phyloP scores from a whole-genome alignment of 2,113 vertebrate species.

The Polyodon spathula region DNA sequence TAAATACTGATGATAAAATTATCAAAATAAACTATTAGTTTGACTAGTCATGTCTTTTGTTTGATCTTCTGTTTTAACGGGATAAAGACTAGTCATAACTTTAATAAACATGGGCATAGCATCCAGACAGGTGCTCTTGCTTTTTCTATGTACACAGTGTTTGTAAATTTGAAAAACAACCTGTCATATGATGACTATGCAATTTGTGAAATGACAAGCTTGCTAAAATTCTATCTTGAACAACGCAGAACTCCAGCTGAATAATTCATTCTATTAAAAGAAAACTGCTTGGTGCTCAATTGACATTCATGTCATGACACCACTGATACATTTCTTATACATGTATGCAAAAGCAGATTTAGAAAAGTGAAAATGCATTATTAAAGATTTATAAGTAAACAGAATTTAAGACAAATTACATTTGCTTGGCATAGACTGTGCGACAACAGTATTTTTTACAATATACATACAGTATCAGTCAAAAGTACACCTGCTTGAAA shows the following conservation, averaged over 20 bases:
- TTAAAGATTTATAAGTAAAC: conserved; percentile 37
- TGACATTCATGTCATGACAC: conserved; percentile 47
- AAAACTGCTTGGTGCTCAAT: conserved; percentile 42
- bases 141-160: conserved; percentile 13
- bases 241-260: conserved; percentile 51
- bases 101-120: neutral
- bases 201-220: conserved; percentile 62
- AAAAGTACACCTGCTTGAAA: no score
- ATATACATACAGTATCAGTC: no score
- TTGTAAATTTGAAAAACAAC: conserved; percentile 39
- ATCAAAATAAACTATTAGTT: no score
- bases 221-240: conserved; percentile 57
- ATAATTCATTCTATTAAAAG: conserved; percentile 72
- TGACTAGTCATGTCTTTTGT: neutral
- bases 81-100: neutral
- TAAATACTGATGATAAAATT: no score
- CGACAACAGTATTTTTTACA: no score
- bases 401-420: conserved; percentile 38
- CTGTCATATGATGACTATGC: conserved; percentile 54
- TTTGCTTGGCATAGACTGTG: no score
- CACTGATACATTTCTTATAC: conserved; percentile 29
- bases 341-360: conserved; percentile 26
- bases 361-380: conserved; percentile 26
- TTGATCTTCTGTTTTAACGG: neutral
- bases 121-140: neutral